A percentile compares a stretch with the other conserved stretches of the same genome.
Evolutionary conservation across 2,797 vertebrate genomes (phyloP).

Genomic region (Myotis findleyi): DNA sequence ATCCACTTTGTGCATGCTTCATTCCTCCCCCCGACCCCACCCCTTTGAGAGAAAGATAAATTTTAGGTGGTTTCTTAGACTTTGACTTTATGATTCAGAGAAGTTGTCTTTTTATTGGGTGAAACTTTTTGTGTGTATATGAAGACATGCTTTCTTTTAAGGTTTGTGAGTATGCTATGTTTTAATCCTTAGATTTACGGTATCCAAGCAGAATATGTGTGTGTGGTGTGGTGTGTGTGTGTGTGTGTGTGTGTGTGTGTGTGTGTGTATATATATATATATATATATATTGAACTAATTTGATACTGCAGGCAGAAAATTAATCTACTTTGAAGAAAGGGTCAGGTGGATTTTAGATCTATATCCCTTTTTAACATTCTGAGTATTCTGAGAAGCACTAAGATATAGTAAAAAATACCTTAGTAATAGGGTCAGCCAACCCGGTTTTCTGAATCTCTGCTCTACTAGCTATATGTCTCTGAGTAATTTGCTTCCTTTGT

Average conservation of each 20-base stretch:
- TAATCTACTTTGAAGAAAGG: background rate
- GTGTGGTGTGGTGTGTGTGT: no score
- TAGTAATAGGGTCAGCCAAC: background rate
- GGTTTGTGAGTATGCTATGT: background rate
- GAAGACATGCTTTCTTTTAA: background rate
- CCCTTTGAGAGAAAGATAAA: no score
- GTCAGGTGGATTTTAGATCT: background rate
- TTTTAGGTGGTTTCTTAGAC: background rate
- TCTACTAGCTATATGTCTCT: background rate
- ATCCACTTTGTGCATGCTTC: background rate
- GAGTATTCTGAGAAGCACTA: background rate
- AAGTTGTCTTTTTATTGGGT: background rate
- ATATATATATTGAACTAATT: background rate
- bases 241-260: no score
- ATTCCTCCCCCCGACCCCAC: background rate
- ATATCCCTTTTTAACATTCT: background rate
- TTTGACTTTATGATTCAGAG: background rate
- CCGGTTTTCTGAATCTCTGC: background rate
- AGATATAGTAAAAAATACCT: background rate
- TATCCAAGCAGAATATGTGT: background rate
- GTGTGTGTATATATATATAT: no score
- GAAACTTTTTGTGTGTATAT: background rate
- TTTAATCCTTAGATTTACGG: background rate
- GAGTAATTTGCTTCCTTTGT: background rate
- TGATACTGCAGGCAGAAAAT: background rate